A percentile compares a stretch with the other conserved stretches of the same genome.
These are phyloP conservation scores for Zosterops lateralis DNA, from an alignment of 2,113 vertebrate species.

Conservation along the genomic window DNA sequence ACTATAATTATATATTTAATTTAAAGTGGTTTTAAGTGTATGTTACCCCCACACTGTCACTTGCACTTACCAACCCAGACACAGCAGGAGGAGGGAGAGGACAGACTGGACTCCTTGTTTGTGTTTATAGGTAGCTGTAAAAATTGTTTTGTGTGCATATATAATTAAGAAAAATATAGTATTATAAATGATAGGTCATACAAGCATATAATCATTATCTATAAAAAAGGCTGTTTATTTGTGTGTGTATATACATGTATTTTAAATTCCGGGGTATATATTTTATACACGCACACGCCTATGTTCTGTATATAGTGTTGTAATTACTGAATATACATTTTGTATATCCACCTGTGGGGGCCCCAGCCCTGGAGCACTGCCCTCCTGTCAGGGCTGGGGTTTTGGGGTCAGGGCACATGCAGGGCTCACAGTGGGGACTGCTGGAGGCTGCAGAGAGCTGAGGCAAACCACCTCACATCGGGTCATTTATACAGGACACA, in stretches of 20 bases:
- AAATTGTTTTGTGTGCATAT: not conserved
- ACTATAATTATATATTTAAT: not conserved
- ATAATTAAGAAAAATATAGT: not conserved
- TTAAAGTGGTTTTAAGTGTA: not conserved
- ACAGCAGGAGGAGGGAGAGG: not conserved
- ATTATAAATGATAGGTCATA: not conserved
- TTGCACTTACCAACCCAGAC: not conserved
- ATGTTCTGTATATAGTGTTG: not conserved
- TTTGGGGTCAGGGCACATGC: not conserved
- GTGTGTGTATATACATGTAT: not conserved
- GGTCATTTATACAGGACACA: fast-evolving
- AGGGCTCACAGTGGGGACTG: not conserved
- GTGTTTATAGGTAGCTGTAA: not conserved
- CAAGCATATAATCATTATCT: not conserved
- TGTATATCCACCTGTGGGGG: not conserved
- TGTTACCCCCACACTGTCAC: not conserved
- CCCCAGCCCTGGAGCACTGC: not conserved
- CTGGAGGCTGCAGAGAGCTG: not conserved
- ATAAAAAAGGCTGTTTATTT: not conserved
- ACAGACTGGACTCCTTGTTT: too few relatives aligned
- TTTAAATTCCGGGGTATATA: not conserved
- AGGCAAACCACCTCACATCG: not conserved
- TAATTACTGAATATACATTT: not conserved
- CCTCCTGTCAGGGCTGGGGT: not conserved
- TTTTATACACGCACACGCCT: not conserved